A percentile compares a stretch with the other conserved stretches of the same genome.
Evolutionary conservation across 1,140 invertebrate species (phyloP).

Genomic region (Orchestia grillus): DNA sequence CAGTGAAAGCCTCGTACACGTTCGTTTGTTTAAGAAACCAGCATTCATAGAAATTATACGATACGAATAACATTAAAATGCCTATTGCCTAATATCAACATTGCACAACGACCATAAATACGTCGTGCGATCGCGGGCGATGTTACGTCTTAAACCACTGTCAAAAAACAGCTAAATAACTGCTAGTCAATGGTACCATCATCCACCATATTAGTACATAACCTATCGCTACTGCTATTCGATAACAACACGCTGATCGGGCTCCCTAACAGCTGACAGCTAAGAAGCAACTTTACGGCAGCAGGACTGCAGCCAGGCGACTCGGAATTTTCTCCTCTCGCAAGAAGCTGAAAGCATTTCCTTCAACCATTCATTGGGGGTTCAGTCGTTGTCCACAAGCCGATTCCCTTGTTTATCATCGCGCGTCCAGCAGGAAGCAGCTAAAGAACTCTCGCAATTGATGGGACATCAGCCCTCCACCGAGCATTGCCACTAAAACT

Average conservation of each 20-base stretch:
- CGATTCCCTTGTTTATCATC: neutral
- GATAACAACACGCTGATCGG: neutral
- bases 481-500: neutral
- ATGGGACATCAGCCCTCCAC: neutral
- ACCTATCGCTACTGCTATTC: neutral
- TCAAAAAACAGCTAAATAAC: neutral
- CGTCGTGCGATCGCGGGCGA: neutral
- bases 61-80: too few species aligned
- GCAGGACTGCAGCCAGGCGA: neutral
- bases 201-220: neutral
- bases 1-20: too few species aligned
- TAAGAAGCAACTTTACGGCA: neutral
- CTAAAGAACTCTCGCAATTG: neutral
- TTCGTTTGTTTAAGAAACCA: too few species aligned
- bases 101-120: neutral
- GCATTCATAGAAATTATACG: too few species aligned
- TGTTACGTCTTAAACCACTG: neutral
- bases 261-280: neutral
- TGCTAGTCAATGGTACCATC: too few species aligned
- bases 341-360: neutral
- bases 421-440: neutral
- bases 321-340: neutral
- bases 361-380: neutral
- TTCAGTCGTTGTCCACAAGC: neutral
- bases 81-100: neutral